Percentiles rank a stretch among this genome's conserved stretches.
Conservation (phyloP, 2,113 vertebrate species). For the Alces alces region DNA sequence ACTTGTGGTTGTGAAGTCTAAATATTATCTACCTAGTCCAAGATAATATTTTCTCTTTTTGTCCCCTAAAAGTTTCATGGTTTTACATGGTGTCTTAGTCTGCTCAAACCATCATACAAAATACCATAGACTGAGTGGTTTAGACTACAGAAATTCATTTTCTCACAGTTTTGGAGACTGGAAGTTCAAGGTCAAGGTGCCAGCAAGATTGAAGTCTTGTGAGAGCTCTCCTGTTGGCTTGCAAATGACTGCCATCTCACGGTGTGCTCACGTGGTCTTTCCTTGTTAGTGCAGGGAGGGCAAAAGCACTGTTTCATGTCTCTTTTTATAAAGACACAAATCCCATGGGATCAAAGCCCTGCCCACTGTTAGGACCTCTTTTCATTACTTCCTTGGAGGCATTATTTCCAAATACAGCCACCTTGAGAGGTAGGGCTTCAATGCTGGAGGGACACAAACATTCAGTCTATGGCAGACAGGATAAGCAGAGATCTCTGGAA, state of each 20-base stretch:
- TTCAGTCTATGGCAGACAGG: background rate
- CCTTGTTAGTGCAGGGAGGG: background rate
- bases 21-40: background rate
- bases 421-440: background rate
- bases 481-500: background rate
- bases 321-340: background rate
- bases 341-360: background rate
- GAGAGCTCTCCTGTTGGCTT: background rate
- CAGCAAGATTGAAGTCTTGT: accelerated
- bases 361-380: background rate
- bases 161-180: background rate
- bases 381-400: background rate
- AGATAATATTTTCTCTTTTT: background rate
- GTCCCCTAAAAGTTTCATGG: background rate
- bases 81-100: background rate
- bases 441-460: background rate
- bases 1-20: background rate
- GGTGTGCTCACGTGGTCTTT: background rate
- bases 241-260: background rate
- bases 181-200: background rate
- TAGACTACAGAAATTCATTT: background rate
- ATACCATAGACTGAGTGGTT: background rate
- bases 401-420: background rate
- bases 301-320: background rate
- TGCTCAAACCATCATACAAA: background rate